Evolutionary conservation across 2,888 invertebrate genomes (phyloP), one percentile per base, ranked within the genome.

Genomic region (Blastobasis lacticolella): DNA sequence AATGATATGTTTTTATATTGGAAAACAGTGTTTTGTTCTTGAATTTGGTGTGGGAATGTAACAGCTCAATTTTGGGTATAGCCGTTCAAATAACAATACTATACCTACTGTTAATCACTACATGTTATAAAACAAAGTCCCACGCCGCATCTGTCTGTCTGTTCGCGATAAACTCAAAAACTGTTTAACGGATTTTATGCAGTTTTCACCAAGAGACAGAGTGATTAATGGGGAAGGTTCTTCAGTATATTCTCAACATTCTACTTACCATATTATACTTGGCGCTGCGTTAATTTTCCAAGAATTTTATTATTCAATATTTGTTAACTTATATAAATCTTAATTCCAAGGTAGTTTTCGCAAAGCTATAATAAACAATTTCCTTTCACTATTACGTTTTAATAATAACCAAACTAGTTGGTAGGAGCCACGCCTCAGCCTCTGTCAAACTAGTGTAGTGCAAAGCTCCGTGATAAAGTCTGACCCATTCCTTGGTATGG

Each of bases 381-480:
- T 61, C 66, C 65, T 66, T 70, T 71, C 71, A 65, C 67, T 55
- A 57, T 56, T 62, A 58, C 49, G 58, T 62, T 69, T 63, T 66
- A 67, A 69, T 69, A 58, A 55, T 71, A 70, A 72, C 73, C 59
- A 65, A 60, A 61, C 68, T 59, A 53, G 59, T 50, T 45, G 58
- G 46, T n/a, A 6, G 46, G 10, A 36, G 45, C 73, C 76, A 69
- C 78, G 69, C 79, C 80, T 65, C 62, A 52, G 51, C 60, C 57
- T 57, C 63, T 62, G 61, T 61, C 54, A 55, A 57, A 58, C 56
- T 61, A 58, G 54, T 55, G 55, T 23, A 23, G 23, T 23, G 23
- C 23, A 2, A 23, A 23, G 38, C 45, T 23, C 45, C 45, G 6
- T 9, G n/a, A 1, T 36, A 36, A 37, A 6, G 10, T 46, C 8